A percentile compares a stretch with the other conserved stretches of the same genome.
phyloP scores from a whole-genome alignment of 2,888 invertebrate genomes.

The Cryptocephalus moraei region DNA sequence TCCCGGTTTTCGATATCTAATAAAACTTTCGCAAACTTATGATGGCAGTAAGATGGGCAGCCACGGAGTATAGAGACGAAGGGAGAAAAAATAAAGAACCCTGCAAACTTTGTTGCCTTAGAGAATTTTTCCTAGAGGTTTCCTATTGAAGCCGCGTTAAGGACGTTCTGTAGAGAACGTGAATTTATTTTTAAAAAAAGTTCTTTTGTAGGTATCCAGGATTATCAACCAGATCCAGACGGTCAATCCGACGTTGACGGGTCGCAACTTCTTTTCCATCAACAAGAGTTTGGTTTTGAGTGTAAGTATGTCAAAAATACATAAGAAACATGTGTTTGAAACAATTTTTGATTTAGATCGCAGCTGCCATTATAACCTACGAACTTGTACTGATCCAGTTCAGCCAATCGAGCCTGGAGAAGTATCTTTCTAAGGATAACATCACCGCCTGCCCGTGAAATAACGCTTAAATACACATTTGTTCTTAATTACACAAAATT shows the following conservation, averaged over 20 bases:
- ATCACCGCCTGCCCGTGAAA: too few species aligned
- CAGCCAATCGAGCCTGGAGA: slow-evolving; percentile 12
- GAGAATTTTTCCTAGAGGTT: too few species aligned
- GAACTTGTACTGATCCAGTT: slow-evolving; percentile 23
- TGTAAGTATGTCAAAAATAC: slow-evolving; percentile 13
- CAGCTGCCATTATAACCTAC: slow-evolving; percentile 24
- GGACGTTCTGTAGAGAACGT: not conserved
- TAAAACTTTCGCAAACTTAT: not conserved
- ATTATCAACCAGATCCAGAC: slow-evolving; percentile 17
- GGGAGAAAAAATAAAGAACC: not conserved
- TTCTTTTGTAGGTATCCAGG: not conserved
- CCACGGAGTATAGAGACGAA: not conserved
- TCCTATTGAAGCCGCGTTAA: too few species aligned
- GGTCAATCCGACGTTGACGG: slow-evolving; percentile 20
- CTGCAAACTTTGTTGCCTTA: not conserved
- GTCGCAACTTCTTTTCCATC: slow-evolving; percentile 22
- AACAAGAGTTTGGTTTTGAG: slow-evolving; percentile 23
- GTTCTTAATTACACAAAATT: too few species aligned
- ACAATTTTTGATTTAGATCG: slow-evolving; percentile 14
- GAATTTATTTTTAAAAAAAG: not conserved
- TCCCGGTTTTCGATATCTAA: not conserved
- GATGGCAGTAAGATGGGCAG: not conserved
- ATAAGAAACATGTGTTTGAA: not conserved
- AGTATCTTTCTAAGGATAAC: not conserved
- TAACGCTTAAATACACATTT: too few species aligned